These are phyloP conservation scores for Pachycephus smyrnensis DNA, from an alignment of 2,888 invertebrate genomes.

Conservation along the genomic window DNA sequence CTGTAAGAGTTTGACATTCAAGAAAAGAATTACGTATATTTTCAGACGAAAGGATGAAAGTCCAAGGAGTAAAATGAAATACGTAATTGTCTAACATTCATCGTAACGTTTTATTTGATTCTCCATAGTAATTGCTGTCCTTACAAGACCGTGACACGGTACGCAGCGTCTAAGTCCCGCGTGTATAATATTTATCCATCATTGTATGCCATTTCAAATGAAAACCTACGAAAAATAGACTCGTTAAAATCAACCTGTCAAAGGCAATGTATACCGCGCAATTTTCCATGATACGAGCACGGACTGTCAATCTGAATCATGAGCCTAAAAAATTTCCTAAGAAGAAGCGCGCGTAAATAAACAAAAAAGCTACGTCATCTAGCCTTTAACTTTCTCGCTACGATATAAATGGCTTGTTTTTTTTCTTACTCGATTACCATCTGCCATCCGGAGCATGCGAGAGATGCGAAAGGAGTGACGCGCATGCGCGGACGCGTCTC, in stretches of 20 bases:
- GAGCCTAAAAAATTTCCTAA: slow-evolving; percentile 1
- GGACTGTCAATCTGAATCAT: no score
- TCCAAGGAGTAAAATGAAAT: not conserved
- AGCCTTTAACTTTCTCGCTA: slow-evolving; percentile 29
- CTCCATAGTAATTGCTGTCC: slow-evolving; percentile 44
- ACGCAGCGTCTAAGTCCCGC: slow-evolving; percentile 20
- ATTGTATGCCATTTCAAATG: slow-evolving; percentile 34
- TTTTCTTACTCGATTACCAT: no score
- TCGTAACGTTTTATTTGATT: slow-evolving; percentile 64
- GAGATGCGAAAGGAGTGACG: no score
- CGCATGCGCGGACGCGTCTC: no score
- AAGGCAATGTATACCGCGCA: no score
- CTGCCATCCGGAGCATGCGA: no score
- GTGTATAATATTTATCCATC: slow-evolving; percentile 15
- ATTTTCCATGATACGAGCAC: no score
- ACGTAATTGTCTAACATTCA: slow-evolving; percentile 48
- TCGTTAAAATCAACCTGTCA: slow-evolving; percentile 50
- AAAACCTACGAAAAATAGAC: slow-evolving; percentile 55
- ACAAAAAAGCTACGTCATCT: slow-evolving; percentile 34
- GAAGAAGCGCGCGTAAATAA: slow-evolving; percentile 44
- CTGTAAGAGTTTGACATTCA: no score
- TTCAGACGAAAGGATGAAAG: not conserved
- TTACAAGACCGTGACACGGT: slow-evolving; percentile 51
- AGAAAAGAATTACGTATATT: no score
- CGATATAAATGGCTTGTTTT: not conserved